Evolutionary conservation across 2,113 vertebrate species (phyloP).

Genomic region (Caranx melampygus): DNA sequence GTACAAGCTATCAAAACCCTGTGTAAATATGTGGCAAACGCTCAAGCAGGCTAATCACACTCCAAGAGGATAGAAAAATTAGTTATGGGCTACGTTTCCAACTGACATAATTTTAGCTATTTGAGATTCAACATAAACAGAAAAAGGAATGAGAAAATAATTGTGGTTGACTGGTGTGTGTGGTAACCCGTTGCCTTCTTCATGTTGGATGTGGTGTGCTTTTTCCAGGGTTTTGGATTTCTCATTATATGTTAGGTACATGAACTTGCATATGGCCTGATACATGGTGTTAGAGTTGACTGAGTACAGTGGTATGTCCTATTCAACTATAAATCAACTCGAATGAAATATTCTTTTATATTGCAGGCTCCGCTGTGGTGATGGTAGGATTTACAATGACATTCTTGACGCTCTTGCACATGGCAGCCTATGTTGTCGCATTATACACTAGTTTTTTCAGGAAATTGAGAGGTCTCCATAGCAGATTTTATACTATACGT

Average conservation of each 20-base stretch:
- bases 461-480: constrained; percentile 12
- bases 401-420: not conserved
- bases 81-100: constrained; percentile 67
- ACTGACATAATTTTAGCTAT: constrained; percentile 67
- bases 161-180: constrained; percentile 73
- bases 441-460: constrained; percentile 9
- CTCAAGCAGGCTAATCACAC: constrained; percentile 39
- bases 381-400: constrained; percentile 10
- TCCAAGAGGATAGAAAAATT: constrained; percentile 68
- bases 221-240: constrained; percentile 78
- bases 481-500: constrained; percentile 17
- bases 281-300: constrained; percentile 45
- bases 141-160: constrained; percentile 77
- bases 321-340: constrained; percentile 37
- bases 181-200: constrained; percentile 63
- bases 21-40: constrained; percentile 20
- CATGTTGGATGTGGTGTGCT: constrained; percentile 63
- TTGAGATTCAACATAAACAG: constrained; percentile 78
- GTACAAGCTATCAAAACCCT: constrained; percentile 12
- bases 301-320: constrained; percentile 27
- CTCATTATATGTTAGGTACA: constrained; percentile 66
- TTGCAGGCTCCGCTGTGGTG: constrained; percentile 20
- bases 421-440: not conserved
- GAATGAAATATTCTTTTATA: constrained; percentile 30
- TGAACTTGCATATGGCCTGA: constrained; percentile 50